A percentile compares a stretch with the other conserved stretches of the same genome.
Conservation (phyloP, 1,140 invertebrate species). For the Pentalonia nigronervosa region DNA sequence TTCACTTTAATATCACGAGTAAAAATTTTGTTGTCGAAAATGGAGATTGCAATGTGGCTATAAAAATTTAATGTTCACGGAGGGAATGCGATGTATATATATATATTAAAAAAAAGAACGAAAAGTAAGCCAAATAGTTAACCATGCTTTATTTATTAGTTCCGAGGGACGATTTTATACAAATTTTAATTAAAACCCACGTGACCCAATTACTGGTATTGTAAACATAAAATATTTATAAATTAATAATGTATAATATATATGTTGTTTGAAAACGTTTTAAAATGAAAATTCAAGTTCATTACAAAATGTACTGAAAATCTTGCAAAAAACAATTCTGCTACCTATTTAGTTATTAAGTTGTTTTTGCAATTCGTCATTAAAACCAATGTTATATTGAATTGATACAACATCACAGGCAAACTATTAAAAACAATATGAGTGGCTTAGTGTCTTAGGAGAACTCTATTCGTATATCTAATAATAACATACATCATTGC, state of each 20-base stretch:
- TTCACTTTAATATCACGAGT: not conserved
- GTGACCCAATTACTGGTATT: not conserved
- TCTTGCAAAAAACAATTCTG: not conserved
- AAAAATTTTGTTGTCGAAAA: conserved; percentile 18
- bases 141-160: conserved; percentile 17
- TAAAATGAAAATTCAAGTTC: not conserved
- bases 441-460: not conserved
- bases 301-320: not conserved
- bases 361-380: not conserved
- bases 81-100: not conserved
- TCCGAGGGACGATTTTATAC: not conserved
- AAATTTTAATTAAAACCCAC: not conserved
- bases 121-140: conserved; percentile 15
- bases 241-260: not conserved
- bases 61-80: conserved; percentile 1
- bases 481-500: not conserved
- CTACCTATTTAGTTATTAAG: not conserved
- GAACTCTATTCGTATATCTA: not conserved
- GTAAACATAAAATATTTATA: not conserved
- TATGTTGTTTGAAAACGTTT: not conserved
- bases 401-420: not conserved
- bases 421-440: not conserved
- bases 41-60: conserved; percentile 8
- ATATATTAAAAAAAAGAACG: not conserved
- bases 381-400: not conserved